phyloP scores from a whole-genome alignment of 2,888 invertebrate species.

The Acrobasis repandana region DNA sequence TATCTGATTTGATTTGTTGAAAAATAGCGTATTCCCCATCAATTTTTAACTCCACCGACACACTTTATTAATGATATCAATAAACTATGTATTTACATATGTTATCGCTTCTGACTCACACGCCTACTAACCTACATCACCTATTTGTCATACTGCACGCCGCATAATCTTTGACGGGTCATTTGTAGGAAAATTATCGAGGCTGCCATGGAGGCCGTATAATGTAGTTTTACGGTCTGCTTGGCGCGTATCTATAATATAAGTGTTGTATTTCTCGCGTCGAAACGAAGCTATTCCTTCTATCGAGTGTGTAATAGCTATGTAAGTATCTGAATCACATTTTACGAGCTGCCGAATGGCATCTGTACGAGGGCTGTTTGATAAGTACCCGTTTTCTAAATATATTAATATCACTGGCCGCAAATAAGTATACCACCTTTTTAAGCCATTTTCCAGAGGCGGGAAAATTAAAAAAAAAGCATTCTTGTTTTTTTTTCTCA shows the following conservation, averaged over 20 bases:
- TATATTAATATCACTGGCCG: too few species aligned
- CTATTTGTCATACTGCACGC: neutral
- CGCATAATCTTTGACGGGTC: neutral
- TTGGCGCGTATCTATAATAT: neutral
- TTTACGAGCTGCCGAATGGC: too few species aligned
- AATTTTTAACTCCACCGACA: neutral
- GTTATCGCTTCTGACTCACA: neutral
- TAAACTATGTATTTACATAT: neutral
- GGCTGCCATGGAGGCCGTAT: neutral
- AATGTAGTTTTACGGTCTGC: neutral
- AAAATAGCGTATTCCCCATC: too few species aligned
- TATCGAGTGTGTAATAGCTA: too few species aligned
- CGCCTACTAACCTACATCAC: neutral
- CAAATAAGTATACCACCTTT: too few species aligned
- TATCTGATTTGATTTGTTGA: too few species aligned
- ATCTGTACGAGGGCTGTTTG: too few species aligned
- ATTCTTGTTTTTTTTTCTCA: too few species aligned
- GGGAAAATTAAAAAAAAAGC: too few species aligned
- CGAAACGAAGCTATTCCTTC: neutral
- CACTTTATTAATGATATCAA: neutral
- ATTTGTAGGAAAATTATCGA: neutral
- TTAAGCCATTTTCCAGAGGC: too few species aligned
- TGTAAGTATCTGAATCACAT: too few species aligned
- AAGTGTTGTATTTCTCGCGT: neutral
- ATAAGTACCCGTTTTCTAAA: too few species aligned